A percentile compares a stretch with the other conserved stretches of the same genome.
Conservation (phyloP, 2,113 vertebrate genomes). For the Nansenia antarctica region DNA sequence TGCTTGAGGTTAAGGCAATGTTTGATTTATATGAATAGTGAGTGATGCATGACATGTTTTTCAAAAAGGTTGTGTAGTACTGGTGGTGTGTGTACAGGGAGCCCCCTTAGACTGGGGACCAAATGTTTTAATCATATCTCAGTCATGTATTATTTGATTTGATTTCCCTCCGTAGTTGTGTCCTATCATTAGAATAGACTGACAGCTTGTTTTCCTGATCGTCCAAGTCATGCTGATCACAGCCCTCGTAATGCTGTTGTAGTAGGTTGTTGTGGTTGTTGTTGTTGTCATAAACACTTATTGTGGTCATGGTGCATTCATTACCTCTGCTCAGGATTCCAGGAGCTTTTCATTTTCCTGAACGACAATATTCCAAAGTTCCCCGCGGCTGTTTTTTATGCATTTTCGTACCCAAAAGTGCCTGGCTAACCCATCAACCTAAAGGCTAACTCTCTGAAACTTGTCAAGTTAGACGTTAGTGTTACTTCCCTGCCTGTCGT, state of each 20-base stretch:
- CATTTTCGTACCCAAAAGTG: conserved; percentile 58
- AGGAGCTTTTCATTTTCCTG: conserved; percentile 1
- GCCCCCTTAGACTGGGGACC: not conserved
- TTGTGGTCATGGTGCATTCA: no score
- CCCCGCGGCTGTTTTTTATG: conserved; percentile 22
- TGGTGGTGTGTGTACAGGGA: not conserved
- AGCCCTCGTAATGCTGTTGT: not conserved
- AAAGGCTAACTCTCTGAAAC: not conserved
- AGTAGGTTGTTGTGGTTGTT: not conserved
- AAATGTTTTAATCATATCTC: not conserved
- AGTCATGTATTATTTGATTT: not conserved
- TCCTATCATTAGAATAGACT: not conserved
- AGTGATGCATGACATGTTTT: not conserved
- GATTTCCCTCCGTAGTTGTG: not conserved
- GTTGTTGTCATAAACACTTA: not conserved
- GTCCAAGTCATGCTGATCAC: not conserved
- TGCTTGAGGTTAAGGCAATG: not conserved
- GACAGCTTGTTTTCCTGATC: not conserved
- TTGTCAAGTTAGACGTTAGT: not conserved
- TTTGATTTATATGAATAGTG: no score
- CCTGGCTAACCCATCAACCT: conserved; percentile 46
- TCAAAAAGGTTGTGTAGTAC: not conserved
- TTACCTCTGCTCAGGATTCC: not conserved
- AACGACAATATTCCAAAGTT: conserved; percentile 27
- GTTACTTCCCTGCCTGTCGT: not conserved